These are phyloP conservation scores for Falco columbarius DNA, from an alignment of 2,797 vertebrate genomes.

Conservation along the genomic window DNA sequence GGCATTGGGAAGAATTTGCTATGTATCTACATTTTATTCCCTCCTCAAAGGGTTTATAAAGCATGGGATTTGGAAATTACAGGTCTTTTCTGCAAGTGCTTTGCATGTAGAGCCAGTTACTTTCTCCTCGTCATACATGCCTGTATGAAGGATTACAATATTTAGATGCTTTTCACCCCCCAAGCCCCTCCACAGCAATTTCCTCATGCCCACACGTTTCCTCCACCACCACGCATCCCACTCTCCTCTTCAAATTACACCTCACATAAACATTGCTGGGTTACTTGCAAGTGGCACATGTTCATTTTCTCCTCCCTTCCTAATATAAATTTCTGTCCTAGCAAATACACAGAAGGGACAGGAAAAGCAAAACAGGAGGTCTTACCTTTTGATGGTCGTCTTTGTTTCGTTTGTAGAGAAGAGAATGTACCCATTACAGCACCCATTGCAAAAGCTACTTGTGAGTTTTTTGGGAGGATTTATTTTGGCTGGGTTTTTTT, in stretches of 20 bases:
- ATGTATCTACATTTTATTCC: neutral
- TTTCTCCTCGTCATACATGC: neutral
- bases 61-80: constrained; percentile 39
- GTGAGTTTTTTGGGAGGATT: constrained; percentile 45
- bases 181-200: neutral
- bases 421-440: constrained; percentile 98
- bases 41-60: neutral
- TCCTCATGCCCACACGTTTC: neutral
- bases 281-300: constrained; percentile 56
- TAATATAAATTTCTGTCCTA: neutral
- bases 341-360: constrained; percentile 14
- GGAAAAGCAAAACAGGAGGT: constrained; percentile 46
- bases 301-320: constrained; percentile 24
- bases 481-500: constrained; percentile 8
- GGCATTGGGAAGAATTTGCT: neutral
- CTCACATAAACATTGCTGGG: constrained; percentile 9
- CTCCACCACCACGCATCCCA: neutral
- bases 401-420: constrained; percentile 97
- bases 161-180: neutral
- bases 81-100: constrained; percentile 37
- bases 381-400: constrained; percentile 94
- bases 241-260: constrained; percentile 26
- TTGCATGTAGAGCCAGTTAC: constrained; percentile 19
- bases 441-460: constrained; percentile 85
- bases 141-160: neutral